Evolutionary conservation across 2,797 vertebrate genomes (phyloP).

Genomic region (Thripadectes ignobilis): DNA sequence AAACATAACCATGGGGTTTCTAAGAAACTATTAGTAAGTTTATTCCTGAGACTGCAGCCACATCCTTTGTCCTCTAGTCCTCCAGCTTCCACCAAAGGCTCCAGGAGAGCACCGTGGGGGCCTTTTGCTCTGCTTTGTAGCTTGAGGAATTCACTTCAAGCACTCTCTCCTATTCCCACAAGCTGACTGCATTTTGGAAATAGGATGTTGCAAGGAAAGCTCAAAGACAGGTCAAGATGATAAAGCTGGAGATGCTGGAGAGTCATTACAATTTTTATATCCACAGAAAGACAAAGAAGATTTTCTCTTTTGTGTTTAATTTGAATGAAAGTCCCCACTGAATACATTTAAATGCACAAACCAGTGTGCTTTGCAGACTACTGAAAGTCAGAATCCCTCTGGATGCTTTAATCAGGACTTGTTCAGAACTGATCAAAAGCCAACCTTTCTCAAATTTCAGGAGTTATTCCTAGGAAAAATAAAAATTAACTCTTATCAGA

Average conservation of each 20-base stretch:
- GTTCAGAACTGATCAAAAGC: not conserved
- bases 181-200: not conserved
- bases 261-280: not conserved
- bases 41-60: not conserved
- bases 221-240: not conserved
- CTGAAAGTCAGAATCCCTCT: not conserved
- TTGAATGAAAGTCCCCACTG: not conserved
- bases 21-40: not conserved
- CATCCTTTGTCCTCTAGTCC: not conserved
- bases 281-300: not conserved
- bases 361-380: not conserved
- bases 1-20: not conserved
- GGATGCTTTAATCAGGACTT: not conserved
- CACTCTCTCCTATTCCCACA: not conserved
- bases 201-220: not conserved
- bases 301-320: not conserved
- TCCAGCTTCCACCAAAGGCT: not conserved
- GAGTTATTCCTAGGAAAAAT: not conserved
- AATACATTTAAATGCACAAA: not conserved
- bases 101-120: not conserved
- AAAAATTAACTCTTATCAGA: not conserved
- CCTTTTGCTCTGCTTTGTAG: not conserved
- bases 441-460: not conserved
- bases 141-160: not conserved
- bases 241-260: not conserved